Base-by-base conservation (phyloP, 2,797 vertebrate genomes). In the Ceryle rudis region DNA sequence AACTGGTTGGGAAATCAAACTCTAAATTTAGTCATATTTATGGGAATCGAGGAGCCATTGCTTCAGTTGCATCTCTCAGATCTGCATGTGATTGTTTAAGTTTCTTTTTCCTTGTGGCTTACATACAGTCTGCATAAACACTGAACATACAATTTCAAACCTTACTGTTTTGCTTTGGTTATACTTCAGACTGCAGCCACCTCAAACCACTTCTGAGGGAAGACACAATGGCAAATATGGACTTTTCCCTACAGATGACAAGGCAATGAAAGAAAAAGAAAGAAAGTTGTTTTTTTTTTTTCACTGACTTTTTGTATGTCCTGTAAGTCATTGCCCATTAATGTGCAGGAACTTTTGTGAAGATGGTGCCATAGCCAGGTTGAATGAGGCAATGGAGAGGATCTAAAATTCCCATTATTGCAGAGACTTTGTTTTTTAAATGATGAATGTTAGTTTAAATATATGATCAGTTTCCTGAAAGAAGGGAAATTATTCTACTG, bases 131-230 rank as follows among this genome's bases (percentile, higher is more conserved):
- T 95, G 86, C 60, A 58, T 81, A 78, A 96, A 92, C 94, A 93
- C 57, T 60, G 71, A 94, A 92, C 93, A 89, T 84, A 54, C 87
- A 90, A 71, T 96, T 97, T 88, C 29, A 88, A 97, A 95, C 51
- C 29, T 89, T 92, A 91, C 21, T 95, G 93, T 85, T 97, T 96
- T 92, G 28, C 46, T 97, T 96, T 66, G 92, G 87, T 97, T 97
- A 77, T 92, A 79, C 90, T 97, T 96, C 95, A 91, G 89, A 70
- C 80, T 96, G 89, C 85, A 95, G 95, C 77, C 83, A 91, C 72
- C 79, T 95, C 92, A 95, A 96, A 94, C 93, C 93, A 94, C 95
- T 97, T 98, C 95, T 96, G 84, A 98, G 81, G 91, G 51, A 93
- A 94, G 86, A 92, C 89, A 94, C 69, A 89, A 86, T 86, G 85